Evolutionary conservation across 2,113 vertebrate species (phyloP), one percentile per base, ranked within the genome.

Genomic region (Origma solitaria): DNA sequence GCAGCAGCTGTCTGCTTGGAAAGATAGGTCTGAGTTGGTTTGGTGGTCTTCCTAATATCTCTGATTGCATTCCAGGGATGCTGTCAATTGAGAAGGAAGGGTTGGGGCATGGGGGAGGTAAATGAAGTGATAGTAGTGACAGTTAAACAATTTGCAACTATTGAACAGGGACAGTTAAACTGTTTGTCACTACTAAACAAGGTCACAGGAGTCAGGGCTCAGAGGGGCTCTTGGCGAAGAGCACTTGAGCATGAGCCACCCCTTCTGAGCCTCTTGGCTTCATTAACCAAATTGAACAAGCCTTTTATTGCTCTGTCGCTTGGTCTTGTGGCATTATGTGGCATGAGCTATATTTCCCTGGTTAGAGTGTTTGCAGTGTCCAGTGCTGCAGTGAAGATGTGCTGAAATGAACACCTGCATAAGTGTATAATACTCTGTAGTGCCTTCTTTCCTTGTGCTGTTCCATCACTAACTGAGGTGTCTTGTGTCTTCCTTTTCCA

Each of bases 401-500:
- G 27, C 50, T 27, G 8, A 4, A 66, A 24, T 33, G 54, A 70
- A 31, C 10, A 4, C 2, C 3, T 57, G 13, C 92, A 38, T 79
- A 15, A 4, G 1, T 33, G 2, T 10, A 7, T 17, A 30, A 8
- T 18, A 1, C 14, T 37, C 42, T 33, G 7, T 37, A 23, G 23
- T 57, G n/a, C 24, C 16, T 57, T 62, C 60, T 62, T 7, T 4
- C 19, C 31, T 62, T 4, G 2, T 68, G 1, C 49, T 58, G 20
- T 33, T 65, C 45, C 23, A 3, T 56, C 47, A 4, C 51, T 90
- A 44, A 91, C 35, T 7, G 54, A 77, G 18, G 11, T 84, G 50
- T 38, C 44, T 11, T 1, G 2, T 37, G 35, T 13, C 91, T 89
- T 82, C 90, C 70, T 56, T 62, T 91, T 94, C 31, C 86, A 98